Evolutionary conservation across 1,140 invertebrate species (phyloP).

Genomic region (Lepidostoma basale): DNA sequence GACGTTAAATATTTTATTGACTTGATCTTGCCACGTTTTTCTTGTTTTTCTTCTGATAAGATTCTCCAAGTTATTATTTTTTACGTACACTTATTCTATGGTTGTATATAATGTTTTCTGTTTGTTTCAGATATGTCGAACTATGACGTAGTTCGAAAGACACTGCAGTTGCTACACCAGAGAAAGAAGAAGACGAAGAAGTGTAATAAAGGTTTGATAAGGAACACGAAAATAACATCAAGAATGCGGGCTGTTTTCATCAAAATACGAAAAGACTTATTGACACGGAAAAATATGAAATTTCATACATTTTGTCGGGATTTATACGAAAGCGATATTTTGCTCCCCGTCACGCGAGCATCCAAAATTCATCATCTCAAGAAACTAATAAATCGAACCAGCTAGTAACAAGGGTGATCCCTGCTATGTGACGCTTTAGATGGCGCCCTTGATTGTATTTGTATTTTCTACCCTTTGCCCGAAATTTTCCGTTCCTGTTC

Average conservation of each 20-base stretch:
- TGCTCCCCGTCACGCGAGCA: too few species aligned
- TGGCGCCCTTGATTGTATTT: neutral
- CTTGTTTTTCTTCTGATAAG: too few species aligned
- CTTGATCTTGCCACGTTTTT: too few species aligned
- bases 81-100: too few species aligned
- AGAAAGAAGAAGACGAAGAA: neutral
- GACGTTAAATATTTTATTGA: too few species aligned
- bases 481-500: too few species aligned
- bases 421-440: too few species aligned
- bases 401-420: too few species aligned
- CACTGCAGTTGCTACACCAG: neutral
- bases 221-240: neutral
- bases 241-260: neutral
- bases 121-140: constrained; percentile 22
- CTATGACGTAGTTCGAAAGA: neutral
- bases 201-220: neutral
- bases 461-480: neutral
- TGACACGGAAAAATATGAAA: neutral
- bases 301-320: neutral
- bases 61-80: too few species aligned
- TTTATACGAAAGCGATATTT: neutral
- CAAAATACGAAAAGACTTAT: neutral
- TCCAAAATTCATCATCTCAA: too few species aligned
- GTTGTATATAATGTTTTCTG: neutral
- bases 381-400: too few species aligned